Conservation (phyloP, 2,113 vertebrate genomes). For the Cryptoleucopteryx plumbea region DNA sequence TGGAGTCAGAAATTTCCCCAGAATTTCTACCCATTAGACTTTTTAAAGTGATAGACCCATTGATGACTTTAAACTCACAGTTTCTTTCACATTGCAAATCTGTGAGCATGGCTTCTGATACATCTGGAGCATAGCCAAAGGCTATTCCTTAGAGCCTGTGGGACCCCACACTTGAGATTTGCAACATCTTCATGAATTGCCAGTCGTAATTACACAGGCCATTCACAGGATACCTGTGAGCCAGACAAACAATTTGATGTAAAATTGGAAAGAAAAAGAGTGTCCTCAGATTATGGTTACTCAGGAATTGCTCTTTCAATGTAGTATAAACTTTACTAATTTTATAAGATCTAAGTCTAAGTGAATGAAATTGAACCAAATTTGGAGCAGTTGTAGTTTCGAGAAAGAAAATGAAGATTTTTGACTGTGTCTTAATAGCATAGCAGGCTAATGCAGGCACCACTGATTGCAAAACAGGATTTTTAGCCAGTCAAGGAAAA, state of each 20-base stretch:
- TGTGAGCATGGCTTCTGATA: rapidly evolving
- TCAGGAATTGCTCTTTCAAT: background rate
- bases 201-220: background rate
- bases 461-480: background rate
- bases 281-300: background rate
- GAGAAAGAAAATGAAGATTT: background rate
- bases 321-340: background rate
- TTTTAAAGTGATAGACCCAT: background rate
- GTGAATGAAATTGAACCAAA: background rate
- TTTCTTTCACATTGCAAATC: background rate
- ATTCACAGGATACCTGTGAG: background rate
- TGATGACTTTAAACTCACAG: background rate
- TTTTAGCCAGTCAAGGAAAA: background rate
- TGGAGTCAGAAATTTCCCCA: background rate
- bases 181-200: background rate
- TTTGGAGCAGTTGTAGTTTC: background rate
- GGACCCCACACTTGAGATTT: background rate
- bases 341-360: background rate
- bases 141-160: background rate
- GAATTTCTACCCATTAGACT: background rate
- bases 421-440: background rate
- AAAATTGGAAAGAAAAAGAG: background rate
- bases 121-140: background rate
- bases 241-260: rapidly evolving
- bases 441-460: background rate